phyloP scores from a whole-genome alignment of 2,113 vertebrate genomes.

The Chionomys nivalis region DNA sequence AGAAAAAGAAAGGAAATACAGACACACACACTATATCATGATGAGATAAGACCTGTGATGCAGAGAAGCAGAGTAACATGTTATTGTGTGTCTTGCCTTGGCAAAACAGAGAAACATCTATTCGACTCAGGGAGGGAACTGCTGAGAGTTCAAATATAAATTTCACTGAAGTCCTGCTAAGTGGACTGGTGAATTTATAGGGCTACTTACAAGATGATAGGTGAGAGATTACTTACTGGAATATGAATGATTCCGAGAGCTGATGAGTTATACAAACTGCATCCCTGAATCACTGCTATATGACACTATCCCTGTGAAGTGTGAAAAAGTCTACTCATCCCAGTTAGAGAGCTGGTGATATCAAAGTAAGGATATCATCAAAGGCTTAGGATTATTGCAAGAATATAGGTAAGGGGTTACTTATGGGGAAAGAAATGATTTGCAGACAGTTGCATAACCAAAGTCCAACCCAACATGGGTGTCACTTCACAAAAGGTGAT shows the following conservation, averaged over 20 bases:
- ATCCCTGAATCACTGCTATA: background rate
- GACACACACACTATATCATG: background rate
- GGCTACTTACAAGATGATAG: background rate
- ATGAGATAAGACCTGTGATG: background rate
- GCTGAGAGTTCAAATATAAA: too few species aligned
- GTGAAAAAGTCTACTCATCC: background rate
- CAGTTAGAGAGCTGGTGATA: background rate
- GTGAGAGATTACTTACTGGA: too few species aligned
- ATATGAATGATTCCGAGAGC: background rate
- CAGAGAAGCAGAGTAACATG: background rate
- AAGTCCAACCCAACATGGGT: background rate
- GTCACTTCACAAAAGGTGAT: background rate
- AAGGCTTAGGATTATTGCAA: background rate
- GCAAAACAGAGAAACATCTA: background rate
- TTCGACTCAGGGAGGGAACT: background rate
- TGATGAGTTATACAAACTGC: background rate
- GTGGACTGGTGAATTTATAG: background rate
- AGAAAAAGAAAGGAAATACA: background rate
- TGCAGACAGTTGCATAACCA: background rate
- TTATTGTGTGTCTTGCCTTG: background rate
- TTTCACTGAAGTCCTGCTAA: background rate
- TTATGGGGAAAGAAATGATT: background rate
- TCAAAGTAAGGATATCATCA: background rate
- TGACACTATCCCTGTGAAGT: too few species aligned
- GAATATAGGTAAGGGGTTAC: background rate